phyloP scores from a whole-genome alignment of 2,113 vertebrate genomes.

The Syrrhaptes paradoxus region DNA sequence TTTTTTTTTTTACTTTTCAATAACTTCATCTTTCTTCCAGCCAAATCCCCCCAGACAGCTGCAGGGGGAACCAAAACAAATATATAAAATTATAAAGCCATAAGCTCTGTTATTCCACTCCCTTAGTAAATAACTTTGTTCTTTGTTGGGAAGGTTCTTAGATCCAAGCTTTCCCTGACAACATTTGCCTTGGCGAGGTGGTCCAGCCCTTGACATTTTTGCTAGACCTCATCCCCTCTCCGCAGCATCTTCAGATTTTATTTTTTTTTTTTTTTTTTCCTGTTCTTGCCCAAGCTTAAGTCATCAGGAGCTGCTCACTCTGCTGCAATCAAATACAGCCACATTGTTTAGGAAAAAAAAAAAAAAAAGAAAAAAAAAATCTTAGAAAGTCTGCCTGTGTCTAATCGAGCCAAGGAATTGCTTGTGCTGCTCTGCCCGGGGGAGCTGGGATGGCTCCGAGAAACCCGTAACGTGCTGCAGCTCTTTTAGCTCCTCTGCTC shows the following conservation, averaged over 20 bases:
- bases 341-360: background rate
- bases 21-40: background rate
- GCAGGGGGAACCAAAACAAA: background rate
- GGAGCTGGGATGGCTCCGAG: background rate
- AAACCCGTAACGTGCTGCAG: background rate
- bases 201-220: background rate
- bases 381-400: slow-evolving; percentile 15
- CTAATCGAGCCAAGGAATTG: background rate
- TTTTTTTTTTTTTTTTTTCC: background rate
- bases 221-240: background rate
- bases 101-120: background rate
- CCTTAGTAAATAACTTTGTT: background rate
- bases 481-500: background rate
- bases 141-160: background rate
- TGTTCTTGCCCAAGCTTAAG: background rate
- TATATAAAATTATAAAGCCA: background rate
- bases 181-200: background rate
- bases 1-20: background rate
- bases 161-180: background rate
- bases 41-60: background rate
- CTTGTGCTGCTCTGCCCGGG: background rate
- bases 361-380: background rate
- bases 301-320: background rate
- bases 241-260: background rate
- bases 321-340: background rate